Base-by-base conservation (phyloP, 1,140 invertebrate species). In the Drosophila rhopaloa region DNA sequence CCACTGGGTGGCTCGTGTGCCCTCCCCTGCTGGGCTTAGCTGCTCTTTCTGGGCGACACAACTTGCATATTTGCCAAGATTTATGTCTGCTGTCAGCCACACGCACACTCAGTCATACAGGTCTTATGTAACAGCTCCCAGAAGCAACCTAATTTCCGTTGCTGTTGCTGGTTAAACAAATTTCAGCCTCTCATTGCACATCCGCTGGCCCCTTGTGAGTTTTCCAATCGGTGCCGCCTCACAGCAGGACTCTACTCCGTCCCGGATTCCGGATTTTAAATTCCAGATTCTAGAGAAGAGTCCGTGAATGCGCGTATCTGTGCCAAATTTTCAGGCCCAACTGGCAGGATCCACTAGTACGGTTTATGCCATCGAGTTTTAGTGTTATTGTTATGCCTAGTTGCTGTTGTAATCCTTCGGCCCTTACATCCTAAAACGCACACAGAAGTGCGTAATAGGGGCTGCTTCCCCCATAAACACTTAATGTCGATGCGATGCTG, bases 141-240 rank as follows among this genome's bases (percentile, higher is more conserved):
- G 59, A 61, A 76, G 79, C 79, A 88, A 83, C 82, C 83, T 85
- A 86, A 83, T 86, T 86, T 86, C 75, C 56, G 68, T 54, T 81
- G 60, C 38, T 59, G 32, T 41, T 55, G 62, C 62, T 82, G 62
- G 54, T 88, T 88, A 83, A 79, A 88, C 79, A 88, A 86, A 79
- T 86, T 88, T 81, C 63, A 60, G 60, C 68, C 61, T 54, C 40
- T 47, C 56, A 58, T 50, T 61, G 79, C 55, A 62, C 71, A 76
- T 80, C 66, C 79, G 46, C 35, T 72, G 79, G 62, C 57, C 81
- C 59, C 68, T 59, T 14, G 44, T 48, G 56, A 48, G 48, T 48
- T 50, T 71, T 40, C 51, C 54, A 54, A 59, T 48, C 54, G 55
- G 63, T 83, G 70, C 71, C 70, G 61, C 24, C 62, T 38, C 81